A percentile compares a stretch with the other conserved stretches of the same genome.
These are phyloP conservation scores for Oxytorus armatus DNA, from an alignment of 2,888 invertebrate species.

Conservation along the genomic window DNA sequence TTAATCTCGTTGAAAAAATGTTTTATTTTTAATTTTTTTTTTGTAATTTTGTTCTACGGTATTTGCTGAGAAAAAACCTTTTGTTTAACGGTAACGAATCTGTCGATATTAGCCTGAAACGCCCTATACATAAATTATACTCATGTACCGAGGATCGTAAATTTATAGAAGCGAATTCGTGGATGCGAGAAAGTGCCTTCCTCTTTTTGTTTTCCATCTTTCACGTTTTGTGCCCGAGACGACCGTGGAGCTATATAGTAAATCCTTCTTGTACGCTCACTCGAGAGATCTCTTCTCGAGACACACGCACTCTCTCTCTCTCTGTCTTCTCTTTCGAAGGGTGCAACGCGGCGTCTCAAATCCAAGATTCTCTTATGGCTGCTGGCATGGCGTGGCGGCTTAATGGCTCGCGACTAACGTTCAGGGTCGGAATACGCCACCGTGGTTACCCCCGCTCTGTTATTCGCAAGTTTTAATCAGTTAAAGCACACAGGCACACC, in stretches of 20 bases:
- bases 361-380: constrained; percentile 71
- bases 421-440: constrained; percentile 71
- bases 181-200: constrained; percentile 57
- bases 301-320: constrained; percentile 31
- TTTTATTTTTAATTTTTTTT: too few species aligned
- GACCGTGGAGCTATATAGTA: not conserved
- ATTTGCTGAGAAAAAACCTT: too few species aligned
- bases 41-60: too few species aligned
- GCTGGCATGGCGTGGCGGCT: constrained; percentile 77
- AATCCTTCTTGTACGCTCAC: constrained; percentile 33
- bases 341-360: constrained; percentile 39
- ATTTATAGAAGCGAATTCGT: constrained; percentile 64
- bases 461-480: constrained; percentile 21
- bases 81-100: too few species aligned
- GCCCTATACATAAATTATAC: not conserved
- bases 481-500: too few species aligned
- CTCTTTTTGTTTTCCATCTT: constrained; percentile 39
- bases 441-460: constrained; percentile 54
- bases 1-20: too few species aligned
- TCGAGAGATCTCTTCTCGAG: constrained; percentile 31
- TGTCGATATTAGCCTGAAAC: too few species aligned
- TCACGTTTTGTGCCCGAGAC: constrained; percentile 14
- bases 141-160: constrained; percentile 61
- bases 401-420: constrained; percentile 79
- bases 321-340: too few species aligned